Conservation (phyloP, 2,797 vertebrate species). For the Podarcis siculus region DNA sequence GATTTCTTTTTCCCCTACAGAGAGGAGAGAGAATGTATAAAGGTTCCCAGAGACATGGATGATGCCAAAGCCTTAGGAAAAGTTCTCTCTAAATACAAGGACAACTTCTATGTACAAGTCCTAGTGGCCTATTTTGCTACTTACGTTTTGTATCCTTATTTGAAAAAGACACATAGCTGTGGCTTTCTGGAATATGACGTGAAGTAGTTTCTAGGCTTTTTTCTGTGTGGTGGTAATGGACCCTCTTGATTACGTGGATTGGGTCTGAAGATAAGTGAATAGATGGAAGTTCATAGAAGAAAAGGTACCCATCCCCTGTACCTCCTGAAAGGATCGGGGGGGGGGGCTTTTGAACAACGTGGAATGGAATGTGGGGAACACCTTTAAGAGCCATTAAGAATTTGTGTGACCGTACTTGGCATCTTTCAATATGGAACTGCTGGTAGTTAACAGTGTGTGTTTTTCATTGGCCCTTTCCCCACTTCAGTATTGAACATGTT, state of each 20-base stretch:
- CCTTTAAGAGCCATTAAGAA: not conserved
- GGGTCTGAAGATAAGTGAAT: not conserved
- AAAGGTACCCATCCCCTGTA: not conserved
- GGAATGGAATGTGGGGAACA: not conserved
- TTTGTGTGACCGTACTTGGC: not conserved
- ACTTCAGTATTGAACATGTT: not conserved
- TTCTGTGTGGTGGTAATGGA: not conserved
- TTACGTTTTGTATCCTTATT: slow-evolving; percentile 98
- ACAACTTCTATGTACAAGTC: slow-evolving; percentile 97
- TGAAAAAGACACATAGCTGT: not conserved
- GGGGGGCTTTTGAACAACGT: not conserved
- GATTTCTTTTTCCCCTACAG: slow-evolving; percentile 70
- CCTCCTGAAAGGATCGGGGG: too few species aligned
- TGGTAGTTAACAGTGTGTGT: not conserved
- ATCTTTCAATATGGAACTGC: not conserved
- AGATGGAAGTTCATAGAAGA: not conserved
- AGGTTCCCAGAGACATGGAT: slow-evolving; percentile 97
- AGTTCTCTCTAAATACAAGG: slow-evolving; percentile 98
- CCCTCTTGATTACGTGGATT: not conserved
- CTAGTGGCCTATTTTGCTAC: slow-evolving; percentile 97
- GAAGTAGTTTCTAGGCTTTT: slow-evolving; percentile 31
- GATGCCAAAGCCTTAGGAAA: slow-evolving; percentile 98
- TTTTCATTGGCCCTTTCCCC: not conserved
- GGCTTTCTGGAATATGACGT: slow-evolving; percentile 14
- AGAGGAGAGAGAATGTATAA: slow-evolving; percentile 93